Conservation (phyloP, 2,888 invertebrate species). For the Spicauda simplicius region DNA sequence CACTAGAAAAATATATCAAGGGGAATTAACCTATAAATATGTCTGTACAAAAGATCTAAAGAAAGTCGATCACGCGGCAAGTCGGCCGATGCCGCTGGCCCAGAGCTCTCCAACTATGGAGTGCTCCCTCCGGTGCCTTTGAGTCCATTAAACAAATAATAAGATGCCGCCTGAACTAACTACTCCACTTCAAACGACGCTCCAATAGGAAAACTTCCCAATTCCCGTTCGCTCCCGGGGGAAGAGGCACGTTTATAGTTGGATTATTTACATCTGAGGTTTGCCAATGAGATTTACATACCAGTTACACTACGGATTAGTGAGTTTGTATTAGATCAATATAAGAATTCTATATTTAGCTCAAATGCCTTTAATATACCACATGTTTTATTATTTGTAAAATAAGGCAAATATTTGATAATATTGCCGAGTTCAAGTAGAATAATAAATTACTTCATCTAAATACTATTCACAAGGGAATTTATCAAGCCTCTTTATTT, state of each 20-base stretch:
- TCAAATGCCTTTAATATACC: too few relatives aligned
- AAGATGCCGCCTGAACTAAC: constrained; percentile 21
- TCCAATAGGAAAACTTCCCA: constrained; percentile 23
- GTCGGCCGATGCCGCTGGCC: not conserved
- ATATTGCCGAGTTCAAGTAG: too few relatives aligned
- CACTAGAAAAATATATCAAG: not conserved
- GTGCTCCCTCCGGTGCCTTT: constrained; percentile 3
- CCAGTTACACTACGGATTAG: not conserved
- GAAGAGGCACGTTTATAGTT: constrained; percentile 5
- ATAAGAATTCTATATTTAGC: too few relatives aligned
- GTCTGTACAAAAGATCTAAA: not conserved
- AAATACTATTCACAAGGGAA: too few relatives aligned
- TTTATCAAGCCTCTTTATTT: too few relatives aligned
- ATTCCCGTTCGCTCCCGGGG: constrained; percentile 7
- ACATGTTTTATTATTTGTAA: too few relatives aligned
- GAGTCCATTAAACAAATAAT: constrained; percentile 22
- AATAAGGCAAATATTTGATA: too few relatives aligned
- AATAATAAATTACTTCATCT: too few relatives aligned
- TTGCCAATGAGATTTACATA: constrained; percentile 16
- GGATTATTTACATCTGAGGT: constrained; percentile 15
- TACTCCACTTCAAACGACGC: constrained; percentile 20
- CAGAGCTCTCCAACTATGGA: constrained; percentile 4
- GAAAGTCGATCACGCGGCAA: not conserved
- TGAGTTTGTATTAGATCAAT: not conserved
- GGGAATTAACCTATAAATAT: not conserved